These are phyloP conservation scores for Phytoseiulus persimilis DNA, from an alignment of 2,888 invertebrate species.

Conservation along the genomic window DNA sequence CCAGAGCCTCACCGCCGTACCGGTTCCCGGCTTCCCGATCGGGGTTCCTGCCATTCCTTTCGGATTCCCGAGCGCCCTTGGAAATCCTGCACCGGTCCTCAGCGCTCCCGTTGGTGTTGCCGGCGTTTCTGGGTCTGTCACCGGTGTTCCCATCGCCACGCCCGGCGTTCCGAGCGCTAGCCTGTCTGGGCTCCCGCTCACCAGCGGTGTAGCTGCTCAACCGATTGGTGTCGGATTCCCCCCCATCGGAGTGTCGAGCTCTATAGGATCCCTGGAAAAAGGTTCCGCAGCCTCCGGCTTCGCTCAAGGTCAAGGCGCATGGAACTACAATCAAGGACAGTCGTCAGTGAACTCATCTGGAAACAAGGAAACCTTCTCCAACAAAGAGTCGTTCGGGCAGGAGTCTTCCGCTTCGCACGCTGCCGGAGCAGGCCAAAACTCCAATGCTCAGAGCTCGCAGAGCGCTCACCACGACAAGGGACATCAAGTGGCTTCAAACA, in stretches of 20 bases:
- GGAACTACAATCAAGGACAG: constrained; percentile 7
- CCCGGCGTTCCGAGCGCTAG: neutral
- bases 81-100: neutral
- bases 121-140: neutral
- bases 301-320: constrained; percentile 22
- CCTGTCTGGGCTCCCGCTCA: neutral
- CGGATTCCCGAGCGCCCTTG: neutral
- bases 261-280: neutral
- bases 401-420: constrained; percentile 20
- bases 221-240: neutral
- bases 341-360: constrained; percentile 21
- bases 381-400: constrained; percentile 11
- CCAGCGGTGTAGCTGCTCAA: neutral
- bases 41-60: neutral
- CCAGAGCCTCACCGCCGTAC: neutral
- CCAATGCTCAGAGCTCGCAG: neutral
- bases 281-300: neutral
- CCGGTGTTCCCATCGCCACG: neutral
- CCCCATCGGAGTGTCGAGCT: neutral
- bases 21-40: neutral
- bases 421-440: neutral
- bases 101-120: neutral
- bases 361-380: constrained; percentile 10
- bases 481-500: neutral
- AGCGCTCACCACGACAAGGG: constrained; percentile 7